Base-by-base conservation (phyloP, 2,888 invertebrate genomes). In the Gerosis bhagava region DNA sequence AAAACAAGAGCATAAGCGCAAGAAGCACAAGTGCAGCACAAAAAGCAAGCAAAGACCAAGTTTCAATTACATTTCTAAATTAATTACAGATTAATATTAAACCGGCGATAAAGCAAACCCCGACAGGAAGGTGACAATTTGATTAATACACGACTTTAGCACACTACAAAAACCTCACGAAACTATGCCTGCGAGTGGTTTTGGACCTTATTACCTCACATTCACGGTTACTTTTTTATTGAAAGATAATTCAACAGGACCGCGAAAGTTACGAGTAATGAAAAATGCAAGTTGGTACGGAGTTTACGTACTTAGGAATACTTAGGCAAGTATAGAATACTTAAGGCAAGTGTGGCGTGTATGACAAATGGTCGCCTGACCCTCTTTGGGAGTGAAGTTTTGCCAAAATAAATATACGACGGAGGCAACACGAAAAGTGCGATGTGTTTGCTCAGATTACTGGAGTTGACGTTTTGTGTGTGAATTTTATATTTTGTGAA, bases 321-420 rank as follows among this genome's bases (percentile, higher is more conserved):
- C 77, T 77, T 75, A 66, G 66, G 51, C 53, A 65, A 70, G 77
- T 77, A 75, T 82, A 32, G 63, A 19, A 19, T 72, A 70, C 77
- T 77, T 74, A 64, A n/a, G 66, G 53, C 52, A 65, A 70, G 77
- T 76, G 74, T 83, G 72, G 81, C 80, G 77, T 78, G 79, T 73
- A 79, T 83, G 83, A 83, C 81, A 80, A 83, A 83, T 81, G 72
- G 61, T 45, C 45, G 45, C 19, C 58, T 65, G 67, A 69, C 70
- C 72, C 67, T 54, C 57, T 60, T 66, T 70, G 73, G 75, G 76
- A 65, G 35, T 46, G 37, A 54, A 62, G 50, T 55, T 69, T 71
- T 45, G 51, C 45, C 29, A 51, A 61, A 57, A 72, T 65, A 70
- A 71, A 73, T 67, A 68, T 37, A 46, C 21, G n/a, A n/a, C n/a